Evolutionary conservation across 2,113 vertebrate genomes (phyloP).

Genomic region (Chaetodon auriga): DNA sequence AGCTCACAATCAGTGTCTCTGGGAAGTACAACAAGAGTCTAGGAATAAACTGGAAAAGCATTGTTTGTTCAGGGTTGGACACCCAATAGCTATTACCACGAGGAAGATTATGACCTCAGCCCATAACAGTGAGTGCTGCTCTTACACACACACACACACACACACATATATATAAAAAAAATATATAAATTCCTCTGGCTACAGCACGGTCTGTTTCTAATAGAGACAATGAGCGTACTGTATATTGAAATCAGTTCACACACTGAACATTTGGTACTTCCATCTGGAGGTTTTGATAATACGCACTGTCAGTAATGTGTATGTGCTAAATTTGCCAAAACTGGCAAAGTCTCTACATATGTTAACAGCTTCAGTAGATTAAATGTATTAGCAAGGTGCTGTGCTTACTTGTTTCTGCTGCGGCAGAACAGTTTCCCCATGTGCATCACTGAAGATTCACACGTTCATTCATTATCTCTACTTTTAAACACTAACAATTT

Average conservation of each 20-base stretch:
- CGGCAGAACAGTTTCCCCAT: neutral
- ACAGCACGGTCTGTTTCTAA: constrained; percentile 20
- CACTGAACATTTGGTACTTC: constrained; percentile 54
- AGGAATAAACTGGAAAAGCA: neutral
- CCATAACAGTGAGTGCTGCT: neutral
- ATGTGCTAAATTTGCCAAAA: constrained; percentile 21
- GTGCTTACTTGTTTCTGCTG: neutral
- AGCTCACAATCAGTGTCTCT: neutral
- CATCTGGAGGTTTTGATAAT: constrained; percentile 46
- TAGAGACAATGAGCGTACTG: constrained; percentile 32
- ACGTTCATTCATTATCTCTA: no score
- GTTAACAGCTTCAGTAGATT: constrained; percentile 3
- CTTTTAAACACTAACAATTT: neutral
- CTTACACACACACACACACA: no score
- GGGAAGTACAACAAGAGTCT: neutral
- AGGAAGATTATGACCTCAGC: neutral
- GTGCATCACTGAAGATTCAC: neutral
- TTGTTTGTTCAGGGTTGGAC: neutral
- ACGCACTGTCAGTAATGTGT: constrained; percentile 7
- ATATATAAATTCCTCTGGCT: neutral
- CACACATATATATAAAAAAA: no score
- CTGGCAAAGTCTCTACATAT: constrained; percentile 24
- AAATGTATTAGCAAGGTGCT: neutral
- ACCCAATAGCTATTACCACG: neutral
- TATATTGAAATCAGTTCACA: constrained; percentile 13